Evolutionary conservation across 2,797 vertebrate genomes (phyloP).

Genomic region (Tolypeutes matacus): DNA sequence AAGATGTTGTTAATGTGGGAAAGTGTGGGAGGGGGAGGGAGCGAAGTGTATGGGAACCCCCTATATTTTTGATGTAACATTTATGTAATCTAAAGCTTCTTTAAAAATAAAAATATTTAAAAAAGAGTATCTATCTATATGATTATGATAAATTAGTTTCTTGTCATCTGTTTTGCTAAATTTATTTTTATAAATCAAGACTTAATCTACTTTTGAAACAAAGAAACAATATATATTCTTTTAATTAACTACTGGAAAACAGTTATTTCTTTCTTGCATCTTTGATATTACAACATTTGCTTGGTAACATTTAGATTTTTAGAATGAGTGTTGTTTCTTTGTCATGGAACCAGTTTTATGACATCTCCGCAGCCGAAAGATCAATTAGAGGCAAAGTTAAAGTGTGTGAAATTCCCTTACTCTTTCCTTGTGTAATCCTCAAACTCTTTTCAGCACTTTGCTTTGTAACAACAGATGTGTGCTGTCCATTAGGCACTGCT

Average conservation of each 20-base stretch:
- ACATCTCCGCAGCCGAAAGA: conserved; percentile 29
- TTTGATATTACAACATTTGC: not conserved
- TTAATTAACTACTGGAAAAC: conserved; percentile 84
- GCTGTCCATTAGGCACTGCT: not conserved
- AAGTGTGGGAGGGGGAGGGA: no score
- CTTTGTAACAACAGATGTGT: conserved; percentile 38
- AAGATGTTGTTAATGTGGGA: no score
- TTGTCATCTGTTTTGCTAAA: conserved; percentile 76
- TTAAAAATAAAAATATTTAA: no score
- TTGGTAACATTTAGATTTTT: conserved; percentile 55
- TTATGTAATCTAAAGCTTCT: no score
- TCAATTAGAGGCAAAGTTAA: conserved; percentile 62
- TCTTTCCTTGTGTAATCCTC: conserved; percentile 20
- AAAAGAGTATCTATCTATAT: conserved; percentile 85
- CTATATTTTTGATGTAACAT: no score
- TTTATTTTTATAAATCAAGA: conserved; percentile 81
- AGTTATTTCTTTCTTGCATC: conserved; percentile 84
- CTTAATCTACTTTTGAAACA: conserved; percentile 76
- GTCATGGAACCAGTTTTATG: conserved; percentile 16
- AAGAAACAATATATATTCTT: conserved; percentile 26
- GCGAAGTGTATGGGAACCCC: no score
- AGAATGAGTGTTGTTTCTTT: not conserved
- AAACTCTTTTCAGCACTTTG: conserved; percentile 40
- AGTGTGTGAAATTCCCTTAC: not conserved
- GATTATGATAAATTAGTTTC: conserved; percentile 86